Evolutionary conservation across 1,140 invertebrate genomes (phyloP).

Genomic region (Brachystomella parvula): DNA sequence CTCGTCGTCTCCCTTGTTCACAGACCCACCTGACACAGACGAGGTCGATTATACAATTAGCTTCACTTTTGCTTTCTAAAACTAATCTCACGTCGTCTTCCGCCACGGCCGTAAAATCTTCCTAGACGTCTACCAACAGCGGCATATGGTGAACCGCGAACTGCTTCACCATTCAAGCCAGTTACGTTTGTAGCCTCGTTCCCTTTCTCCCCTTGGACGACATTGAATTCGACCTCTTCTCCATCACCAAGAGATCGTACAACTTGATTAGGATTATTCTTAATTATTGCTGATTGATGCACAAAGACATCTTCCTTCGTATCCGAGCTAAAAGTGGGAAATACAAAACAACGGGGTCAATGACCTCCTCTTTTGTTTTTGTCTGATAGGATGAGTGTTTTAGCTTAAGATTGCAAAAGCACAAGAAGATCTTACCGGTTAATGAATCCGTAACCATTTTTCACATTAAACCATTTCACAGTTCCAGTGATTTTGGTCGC

Average conservation of each 20-base stretch:
- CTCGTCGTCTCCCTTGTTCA: conserved; percentile 36
- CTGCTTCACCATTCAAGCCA: conserved; percentile 82
- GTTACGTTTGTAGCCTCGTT: conserved; percentile 96
- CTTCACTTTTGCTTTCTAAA: too few relatives aligned
- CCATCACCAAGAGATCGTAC: conserved; percentile 97
- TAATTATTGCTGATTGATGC: conserved; percentile 92
- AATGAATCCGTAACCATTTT: conserved; percentile 99
- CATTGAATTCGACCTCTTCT: conserved; percentile 97
- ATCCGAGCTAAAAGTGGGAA: conserved; percentile 76
- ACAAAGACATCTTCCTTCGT: conserved; percentile 99
- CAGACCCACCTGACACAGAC: conserved; percentile 32
- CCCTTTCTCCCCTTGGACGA: conserved; percentile 97
- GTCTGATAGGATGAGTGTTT: neutral
- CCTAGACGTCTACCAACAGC: conserved; percentile 76
- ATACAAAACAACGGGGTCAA: conserved; percentile 25
- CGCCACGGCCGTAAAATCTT: conserved; percentile 57
- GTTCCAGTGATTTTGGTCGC: conserved; percentile 83
- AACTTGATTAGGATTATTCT: conserved; percentile 96
- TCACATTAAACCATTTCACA: conserved; percentile 98
- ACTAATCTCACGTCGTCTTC: conserved; percentile 43
- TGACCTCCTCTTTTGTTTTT: neutral
- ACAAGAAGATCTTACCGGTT: conserved; percentile 74
- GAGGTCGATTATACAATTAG: conserved; percentile 1
- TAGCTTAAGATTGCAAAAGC: neutral
- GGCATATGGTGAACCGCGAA: conserved; percentile 92